Evolutionary conservation across 2,797 vertebrate species (phyloP), one percentile per base, ranked within the genome.

Genomic region (Molossus molossus): DNA sequence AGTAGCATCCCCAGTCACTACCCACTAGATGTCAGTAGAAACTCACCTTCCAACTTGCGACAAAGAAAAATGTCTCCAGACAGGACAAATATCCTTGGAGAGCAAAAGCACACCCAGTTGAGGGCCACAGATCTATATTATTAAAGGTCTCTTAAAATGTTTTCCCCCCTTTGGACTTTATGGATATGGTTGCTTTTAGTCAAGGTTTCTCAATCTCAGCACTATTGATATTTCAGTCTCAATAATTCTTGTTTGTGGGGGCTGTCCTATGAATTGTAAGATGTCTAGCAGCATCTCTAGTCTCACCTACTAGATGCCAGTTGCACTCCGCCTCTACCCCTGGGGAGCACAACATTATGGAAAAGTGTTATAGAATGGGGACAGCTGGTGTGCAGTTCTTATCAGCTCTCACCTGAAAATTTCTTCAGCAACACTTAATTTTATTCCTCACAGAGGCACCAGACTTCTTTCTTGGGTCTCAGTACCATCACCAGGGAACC

Each of bases 371-470:
- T 58, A 40, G 75, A 75, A 40, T 48, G 18, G 25, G 67, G 65
- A 86, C 21, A 21, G 37, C n/a, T 33, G 55, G n/a, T 62, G 6
- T 69, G n/a, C n/a, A 69, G 67, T 67, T 23, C 40, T 64, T 27
- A 82, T 40, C 69, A 73, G 50, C 50, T 33, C 29, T 48, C 67
- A 73, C 50, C 80, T 53, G 65, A 85, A 65, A 79, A 85, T 1
- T 79, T 8, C 80, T 92, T 80, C 40, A 85, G 80, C 84, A 58
- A 73, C 80, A 90, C 80, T 89, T 72, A 65, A 80, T 93, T 85
- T 90, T 60, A 50, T 65, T 83, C 21, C 86, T 53, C 6, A n/a
- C 40, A 6, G 50, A 85, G 29, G 37, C 18, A 88, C 50, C 50
- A 77, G 48, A 25, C 65, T 85, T 40, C 50, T 65, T 67, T 90